A percentile compares a stretch with the other conserved stretches of the same genome.
Evolutionary conservation across 2,113 vertebrate genomes (phyloP).

Genomic region (Xenopus tropicalis): DNA sequence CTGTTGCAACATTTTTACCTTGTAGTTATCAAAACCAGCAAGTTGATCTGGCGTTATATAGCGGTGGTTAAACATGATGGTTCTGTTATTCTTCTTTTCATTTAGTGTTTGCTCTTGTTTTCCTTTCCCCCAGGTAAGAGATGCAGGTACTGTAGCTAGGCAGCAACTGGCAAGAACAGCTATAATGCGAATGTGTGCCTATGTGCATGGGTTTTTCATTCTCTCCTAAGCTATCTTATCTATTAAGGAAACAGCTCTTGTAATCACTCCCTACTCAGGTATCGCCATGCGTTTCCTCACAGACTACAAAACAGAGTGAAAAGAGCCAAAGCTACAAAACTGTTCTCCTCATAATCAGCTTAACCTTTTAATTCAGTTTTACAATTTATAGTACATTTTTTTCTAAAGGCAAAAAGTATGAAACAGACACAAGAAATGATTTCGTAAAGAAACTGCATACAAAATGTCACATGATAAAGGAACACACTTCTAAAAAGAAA

Average conservation of each 20-base stretch:
- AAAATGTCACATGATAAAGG: too few species aligned
- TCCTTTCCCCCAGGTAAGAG: slow-evolving; percentile 8
- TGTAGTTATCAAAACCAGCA: slow-evolving; percentile 60
- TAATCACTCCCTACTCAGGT: too few species aligned
- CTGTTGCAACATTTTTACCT: slow-evolving; percentile 48
- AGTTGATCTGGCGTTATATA: slow-evolving; percentile 56
- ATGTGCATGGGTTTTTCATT: neutral
- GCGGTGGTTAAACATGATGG: slow-evolving; percentile 52
- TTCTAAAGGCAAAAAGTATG: too few species aligned
- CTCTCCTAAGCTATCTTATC: slow-evolving; percentile 25
- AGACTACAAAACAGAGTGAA: too few species aligned
- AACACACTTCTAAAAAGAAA: too few species aligned
- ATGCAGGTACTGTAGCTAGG: slow-evolving; percentile 6
- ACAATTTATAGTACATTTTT: too few species aligned
- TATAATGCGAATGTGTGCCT: neutral
- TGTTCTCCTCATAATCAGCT: too few species aligned
- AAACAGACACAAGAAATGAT: too few species aligned
- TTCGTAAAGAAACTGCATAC: too few species aligned
- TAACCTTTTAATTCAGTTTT: too few species aligned
- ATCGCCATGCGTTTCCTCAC: too few species aligned
- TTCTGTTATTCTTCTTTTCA: neutral
- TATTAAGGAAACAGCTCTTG: slow-evolving; percentile 17
- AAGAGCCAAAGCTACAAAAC: too few species aligned
- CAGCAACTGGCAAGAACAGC: slow-evolving; percentile 2
- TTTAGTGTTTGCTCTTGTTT: neutral